Evolutionary conservation across 2,888 invertebrate species (phyloP).

Genomic region (Diaphora mendica): DNA sequence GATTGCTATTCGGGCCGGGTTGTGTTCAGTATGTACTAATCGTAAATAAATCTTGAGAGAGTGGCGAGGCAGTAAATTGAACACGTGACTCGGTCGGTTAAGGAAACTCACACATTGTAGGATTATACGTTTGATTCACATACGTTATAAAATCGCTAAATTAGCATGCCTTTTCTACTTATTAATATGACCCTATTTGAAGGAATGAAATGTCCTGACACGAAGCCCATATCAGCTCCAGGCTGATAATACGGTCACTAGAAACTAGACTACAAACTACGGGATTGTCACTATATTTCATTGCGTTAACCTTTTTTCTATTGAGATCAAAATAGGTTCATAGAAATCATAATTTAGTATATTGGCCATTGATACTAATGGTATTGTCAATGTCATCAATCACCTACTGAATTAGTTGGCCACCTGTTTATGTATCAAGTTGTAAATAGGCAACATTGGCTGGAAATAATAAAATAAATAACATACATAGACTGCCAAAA

Average conservation of each 20-base stretch:
- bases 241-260: neutral
- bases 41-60: conserved; percentile 69
- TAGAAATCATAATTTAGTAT: neutral
- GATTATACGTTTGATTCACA: neutral
- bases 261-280: neutral
- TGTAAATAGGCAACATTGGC: neutral
- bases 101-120: conserved; percentile 30
- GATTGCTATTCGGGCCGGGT: conserved; percentile 62
- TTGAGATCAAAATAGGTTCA: neutral
- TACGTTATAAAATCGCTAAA: neutral
- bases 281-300: too few species aligned
- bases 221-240: too few species aligned
- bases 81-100: conserved; percentile 58
- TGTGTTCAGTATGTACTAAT: conserved; percentile 64
- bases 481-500: too few species aligned
- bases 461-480: too few species aligned
- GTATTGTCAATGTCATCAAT: neutral
- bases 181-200: neutral
- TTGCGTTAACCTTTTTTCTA: neutral
- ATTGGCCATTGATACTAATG: neutral
- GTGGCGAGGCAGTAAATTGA: conserved; percentile 64
- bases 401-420: neutral
- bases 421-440: neutral
- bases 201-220: too few species aligned
- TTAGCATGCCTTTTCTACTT: neutral